Evolutionary conservation across 2,113 vertebrate species (phyloP).

Genomic region (Todiramphus saurophagus): DNA sequence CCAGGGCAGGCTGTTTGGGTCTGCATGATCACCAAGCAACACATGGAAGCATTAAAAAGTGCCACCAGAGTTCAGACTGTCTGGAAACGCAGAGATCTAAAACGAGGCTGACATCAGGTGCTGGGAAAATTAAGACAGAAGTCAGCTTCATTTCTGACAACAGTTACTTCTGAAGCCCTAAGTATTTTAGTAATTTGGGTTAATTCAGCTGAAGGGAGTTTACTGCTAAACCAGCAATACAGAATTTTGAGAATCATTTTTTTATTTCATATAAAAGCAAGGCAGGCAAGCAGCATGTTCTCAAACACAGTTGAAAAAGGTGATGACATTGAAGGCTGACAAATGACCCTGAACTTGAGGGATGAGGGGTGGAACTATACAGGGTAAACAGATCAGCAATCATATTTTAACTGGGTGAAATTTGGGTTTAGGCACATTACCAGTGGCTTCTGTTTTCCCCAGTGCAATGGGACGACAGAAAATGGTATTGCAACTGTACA

Average conservation of each 20-base stretch:
- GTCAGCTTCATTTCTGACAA: neutral
- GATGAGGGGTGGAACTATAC: neutral
- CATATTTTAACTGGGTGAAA: neutral
- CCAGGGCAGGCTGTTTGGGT: neutral
- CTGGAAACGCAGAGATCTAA: neutral
- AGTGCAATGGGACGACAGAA: slow-evolving; percentile 7
- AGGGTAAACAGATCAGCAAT: neutral
- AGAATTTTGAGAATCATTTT: neutral
- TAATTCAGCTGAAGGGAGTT: neutral
- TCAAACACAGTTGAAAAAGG: neutral
- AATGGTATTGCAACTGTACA: slow-evolving; percentile 15
- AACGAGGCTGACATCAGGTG: neutral
- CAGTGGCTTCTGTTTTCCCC: neutral
- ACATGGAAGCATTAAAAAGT: neutral
- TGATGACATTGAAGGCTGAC: neutral
- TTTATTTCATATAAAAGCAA: neutral
- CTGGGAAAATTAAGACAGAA: neutral
- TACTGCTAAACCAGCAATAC: neutral
- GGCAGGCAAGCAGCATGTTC: neutral
- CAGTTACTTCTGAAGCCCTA: neutral
- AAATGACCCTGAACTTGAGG: neutral
- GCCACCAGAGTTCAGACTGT: neutral
- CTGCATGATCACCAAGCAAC: fast-evolving
- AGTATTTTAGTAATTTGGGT: neutral
- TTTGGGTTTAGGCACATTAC: neutral